phyloP scores from a whole-genome alignment of 2,797 vertebrate species.

The Cottoperca gobio region DNA sequence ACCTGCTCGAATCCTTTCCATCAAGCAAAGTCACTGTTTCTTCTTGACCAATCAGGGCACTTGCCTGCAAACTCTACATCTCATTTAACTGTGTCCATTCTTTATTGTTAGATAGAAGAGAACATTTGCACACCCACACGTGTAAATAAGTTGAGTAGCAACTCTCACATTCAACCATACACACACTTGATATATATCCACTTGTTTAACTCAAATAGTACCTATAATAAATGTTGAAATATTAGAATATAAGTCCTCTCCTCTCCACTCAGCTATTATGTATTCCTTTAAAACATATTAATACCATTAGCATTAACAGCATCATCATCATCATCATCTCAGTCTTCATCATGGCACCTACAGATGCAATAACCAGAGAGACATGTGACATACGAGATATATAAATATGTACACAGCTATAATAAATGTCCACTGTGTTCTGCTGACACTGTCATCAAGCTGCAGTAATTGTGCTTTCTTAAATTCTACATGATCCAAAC shows the following conservation, averaged over 20 bases:
- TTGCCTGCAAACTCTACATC: not conserved
- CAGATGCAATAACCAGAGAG: conserved; percentile 22
- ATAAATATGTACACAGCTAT: conserved; percentile 33
- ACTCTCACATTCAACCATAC: conserved; percentile 19
- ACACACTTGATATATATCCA: not conserved
- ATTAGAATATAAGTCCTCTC: conserved; percentile 6
- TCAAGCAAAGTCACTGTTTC: not conserved
- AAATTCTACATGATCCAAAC: not conserved
- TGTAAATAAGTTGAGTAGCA: not conserved
- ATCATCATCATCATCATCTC: conserved; percentile 6
- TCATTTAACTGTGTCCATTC: not conserved
- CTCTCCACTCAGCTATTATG: not conserved
- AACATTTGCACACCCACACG: not conserved
- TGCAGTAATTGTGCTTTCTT: conserved; percentile 44
- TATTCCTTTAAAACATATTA: conserved; percentile 9
- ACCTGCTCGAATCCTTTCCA: not conserved
- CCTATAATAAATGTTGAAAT: conserved; percentile 4
- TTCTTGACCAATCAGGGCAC: not conserved
- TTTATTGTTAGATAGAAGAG: not conserved
- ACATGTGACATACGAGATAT: conserved; percentile 15
- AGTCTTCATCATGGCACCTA: conserved; percentile 7
- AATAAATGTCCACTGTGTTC: not conserved
- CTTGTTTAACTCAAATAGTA: conserved; percentile 15
- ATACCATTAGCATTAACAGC: conserved; percentile 6
- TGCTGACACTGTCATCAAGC: conserved; percentile 1